Base-by-base conservation (phyloP, 2,888 invertebrate genomes). In the Apotomis capreana region DNA sequence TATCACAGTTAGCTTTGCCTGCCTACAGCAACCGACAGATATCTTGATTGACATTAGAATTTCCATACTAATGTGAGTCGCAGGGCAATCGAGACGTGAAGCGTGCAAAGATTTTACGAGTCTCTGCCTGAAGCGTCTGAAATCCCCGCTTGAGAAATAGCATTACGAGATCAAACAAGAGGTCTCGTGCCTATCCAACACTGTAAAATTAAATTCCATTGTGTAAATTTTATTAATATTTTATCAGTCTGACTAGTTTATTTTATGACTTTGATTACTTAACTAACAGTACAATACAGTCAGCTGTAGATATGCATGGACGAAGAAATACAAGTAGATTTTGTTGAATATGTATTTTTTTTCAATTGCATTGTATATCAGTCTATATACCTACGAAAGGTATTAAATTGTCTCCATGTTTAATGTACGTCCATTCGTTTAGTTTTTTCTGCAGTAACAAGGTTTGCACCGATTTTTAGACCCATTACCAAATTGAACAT, bases 1-100 rank as follows among this genome's bases (percentile, higher is more conserved):
- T 40, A 40, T 40, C 6, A 5, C 40, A 40, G 6, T 40, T 40
- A 40, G 40, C 40, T 40, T 40, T 6, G 40, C 40, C 40, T 6
- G 40, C 6, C 5, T 4, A 6, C 49, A 9, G 49, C 49, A 9
- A 49, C 49, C 49, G 46, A 55, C 4, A 26, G 13, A 52, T 40
- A 55, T 15, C 12, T 64, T 12, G 26, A 54, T 55, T 15, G 40
- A 44, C 36, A 13, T 54, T 12, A 46, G 15, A 49, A 65, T 57
- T 67, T 67, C 65, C 65, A 67, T 67, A 67, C 36, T 67, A 67
- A 58, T 44, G 55, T 58, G 4, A 13, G 13, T 37, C 55, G 9
- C 46, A 58, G 13, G 13, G 49, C 49, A 58, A 59, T 59, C 49
- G 58, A 59, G 37, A 40, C 59, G 51, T 59, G 49, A 13, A 51